These are phyloP conservation scores for Patagioenas fasciata DNA, from an alignment of 2,113 vertebrate species.

Conservation along the genomic window DNA sequence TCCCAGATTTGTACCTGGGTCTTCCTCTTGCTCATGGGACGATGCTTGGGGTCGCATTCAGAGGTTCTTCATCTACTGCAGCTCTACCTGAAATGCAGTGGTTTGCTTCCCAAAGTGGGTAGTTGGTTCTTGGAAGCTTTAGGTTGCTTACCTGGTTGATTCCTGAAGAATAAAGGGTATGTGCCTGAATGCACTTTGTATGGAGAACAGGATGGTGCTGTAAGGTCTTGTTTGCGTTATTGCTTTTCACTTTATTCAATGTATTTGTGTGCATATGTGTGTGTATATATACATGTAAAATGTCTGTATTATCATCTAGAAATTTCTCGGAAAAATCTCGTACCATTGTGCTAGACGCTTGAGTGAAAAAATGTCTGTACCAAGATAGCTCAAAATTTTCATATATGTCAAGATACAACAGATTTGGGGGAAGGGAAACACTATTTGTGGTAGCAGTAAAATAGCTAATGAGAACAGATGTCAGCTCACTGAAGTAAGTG, in stretches of 20 bases:
- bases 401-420: slow-evolving; percentile 64
- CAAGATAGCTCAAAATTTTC: slow-evolving; percentile 62
- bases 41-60: accelerated
- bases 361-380: slow-evolving; percentile 55
- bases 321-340: slow-evolving; percentile 32
- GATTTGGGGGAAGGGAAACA: slow-evolving; percentile 56
- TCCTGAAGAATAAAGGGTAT: background rate
- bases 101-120: background rate
- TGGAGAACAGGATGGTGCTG: background rate
- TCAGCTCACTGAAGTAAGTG: slow-evolving; percentile 56
- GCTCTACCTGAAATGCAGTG: background rate
- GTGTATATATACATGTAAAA: background rate
- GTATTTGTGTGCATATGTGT: background rate
- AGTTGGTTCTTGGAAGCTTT: background rate
- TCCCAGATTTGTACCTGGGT: background rate
- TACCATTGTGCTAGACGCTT: slow-evolving; percentile 59
- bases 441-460: slow-evolving; percentile 65
- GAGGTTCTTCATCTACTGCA: background rate
- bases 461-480: slow-evolving; percentile 72
- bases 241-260: background rate
- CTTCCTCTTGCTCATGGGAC: background rate
- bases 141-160: background rate
- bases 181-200: background rate
- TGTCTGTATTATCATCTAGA: slow-evolving; percentile 40
- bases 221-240: background rate